These are phyloP conservation scores for Micrasema minimum DNA, from an alignment of 1,140 invertebrate species.

Conservation along the genomic window DNA sequence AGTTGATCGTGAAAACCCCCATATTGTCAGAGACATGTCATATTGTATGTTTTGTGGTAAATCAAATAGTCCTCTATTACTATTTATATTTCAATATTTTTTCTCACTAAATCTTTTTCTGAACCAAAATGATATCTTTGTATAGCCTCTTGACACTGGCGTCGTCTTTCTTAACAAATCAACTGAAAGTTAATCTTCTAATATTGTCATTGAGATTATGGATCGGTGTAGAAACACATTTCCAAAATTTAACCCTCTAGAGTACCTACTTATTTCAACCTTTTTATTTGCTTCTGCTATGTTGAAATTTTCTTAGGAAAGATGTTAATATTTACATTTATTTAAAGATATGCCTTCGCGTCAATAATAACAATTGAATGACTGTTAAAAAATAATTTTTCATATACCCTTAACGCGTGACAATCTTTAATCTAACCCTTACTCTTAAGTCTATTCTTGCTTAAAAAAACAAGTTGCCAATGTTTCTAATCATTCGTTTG, in stretches of 20 bases:
- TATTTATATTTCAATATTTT: too few relatives aligned
- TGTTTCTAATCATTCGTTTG: neutral
- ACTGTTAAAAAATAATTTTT: conserved; percentile 27
- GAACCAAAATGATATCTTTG: too few relatives aligned
- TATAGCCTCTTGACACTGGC: too few relatives aligned
- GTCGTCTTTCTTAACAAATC: too few relatives aligned
- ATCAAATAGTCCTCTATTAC: too few relatives aligned
- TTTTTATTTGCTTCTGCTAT: neutral
- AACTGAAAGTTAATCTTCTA: too few relatives aligned
- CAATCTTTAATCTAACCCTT: conserved; percentile 33
- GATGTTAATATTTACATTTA: conserved; percentile 23
- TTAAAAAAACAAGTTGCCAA: conserved; percentile 11
- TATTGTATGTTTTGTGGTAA: neutral
- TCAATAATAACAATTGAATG: conserved; percentile 22
- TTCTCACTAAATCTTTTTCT: too few relatives aligned
- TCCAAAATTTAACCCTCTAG: too few relatives aligned
- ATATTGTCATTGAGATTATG: too few relatives aligned
- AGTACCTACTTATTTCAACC: too few relatives aligned
- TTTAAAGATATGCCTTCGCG: conserved; percentile 29
- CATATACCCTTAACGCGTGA: conserved; percentile 24
- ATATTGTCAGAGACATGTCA: neutral
- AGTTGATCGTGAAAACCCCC: too few relatives aligned
- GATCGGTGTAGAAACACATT: too few relatives aligned
- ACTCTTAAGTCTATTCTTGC: conserved; percentile 23
- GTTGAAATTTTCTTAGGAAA: conserved; percentile 7